These are phyloP conservation scores for Psylliodes chrysocephalus DNA, from an alignment of 2,888 invertebrate species.

Conservation along the genomic window DNA sequence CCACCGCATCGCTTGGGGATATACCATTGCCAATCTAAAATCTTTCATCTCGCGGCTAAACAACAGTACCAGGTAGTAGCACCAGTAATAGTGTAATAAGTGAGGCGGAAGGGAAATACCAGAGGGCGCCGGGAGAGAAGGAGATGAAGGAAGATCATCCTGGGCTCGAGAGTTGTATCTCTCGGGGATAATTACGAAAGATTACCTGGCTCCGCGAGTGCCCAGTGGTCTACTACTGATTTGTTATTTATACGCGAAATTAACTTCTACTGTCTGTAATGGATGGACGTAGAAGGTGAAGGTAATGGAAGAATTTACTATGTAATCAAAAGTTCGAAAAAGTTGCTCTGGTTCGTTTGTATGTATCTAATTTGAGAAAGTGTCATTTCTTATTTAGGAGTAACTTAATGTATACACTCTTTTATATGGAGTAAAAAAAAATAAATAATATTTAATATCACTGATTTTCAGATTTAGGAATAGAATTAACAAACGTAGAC, in stretches of 20 bases:
- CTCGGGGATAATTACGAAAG: constrained; percentile 48
- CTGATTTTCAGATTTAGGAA: too few relatives aligned
- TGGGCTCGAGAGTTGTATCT: constrained; percentile 32
- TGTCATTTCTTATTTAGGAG: background rate
- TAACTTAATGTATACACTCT: background rate
- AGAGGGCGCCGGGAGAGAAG: constrained; percentile 3
- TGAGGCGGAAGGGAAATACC: background rate
- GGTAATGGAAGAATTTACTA: constrained; percentile 23
- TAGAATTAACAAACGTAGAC: too few relatives aligned
- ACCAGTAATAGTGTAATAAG: constrained; percentile 15
- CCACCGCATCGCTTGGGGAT: constrained; percentile 2
- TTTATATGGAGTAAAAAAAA: too few relatives aligned
- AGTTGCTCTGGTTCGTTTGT: constrained; percentile 2
- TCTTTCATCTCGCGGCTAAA: background rate
- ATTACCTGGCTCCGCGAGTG: constrained; percentile 40
- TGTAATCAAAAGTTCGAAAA: constrained; percentile 15
- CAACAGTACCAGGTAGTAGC: background rate
- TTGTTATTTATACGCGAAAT: constrained; percentile 14
- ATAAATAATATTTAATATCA: too few relatives aligned
- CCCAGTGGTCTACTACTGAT: constrained; percentile 12
- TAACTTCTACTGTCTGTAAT: constrained; percentile 11
- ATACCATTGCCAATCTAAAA: background rate
- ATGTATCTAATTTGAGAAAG: background rate
- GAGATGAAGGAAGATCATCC: constrained; percentile 21
- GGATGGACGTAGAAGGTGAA: constrained; percentile 10